Evolutionary conservation across 37 sponge, comb jelly and placozoan species (phyloP).

Genomic region (Beroe forskalii): DNA sequence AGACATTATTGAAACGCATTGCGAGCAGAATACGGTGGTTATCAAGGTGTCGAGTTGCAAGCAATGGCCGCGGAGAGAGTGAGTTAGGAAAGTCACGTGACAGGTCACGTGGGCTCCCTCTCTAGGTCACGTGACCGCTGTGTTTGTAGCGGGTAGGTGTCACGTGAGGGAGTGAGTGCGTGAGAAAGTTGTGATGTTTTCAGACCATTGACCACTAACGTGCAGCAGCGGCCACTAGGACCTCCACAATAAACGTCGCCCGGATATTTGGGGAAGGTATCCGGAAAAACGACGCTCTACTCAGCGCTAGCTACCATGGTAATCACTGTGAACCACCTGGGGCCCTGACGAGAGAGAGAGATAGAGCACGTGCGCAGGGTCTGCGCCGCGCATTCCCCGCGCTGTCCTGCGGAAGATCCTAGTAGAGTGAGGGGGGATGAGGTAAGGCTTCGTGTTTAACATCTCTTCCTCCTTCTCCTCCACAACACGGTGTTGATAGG

Average conservation of each 20-base stretch:
- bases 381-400: too few relatives aligned
- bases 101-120: not conserved
- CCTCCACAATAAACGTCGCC: not conserved
- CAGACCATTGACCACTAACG: not conserved
- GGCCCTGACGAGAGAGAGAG: not conserved
- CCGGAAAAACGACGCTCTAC: not conserved
- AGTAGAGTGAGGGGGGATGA: too few relatives aligned
- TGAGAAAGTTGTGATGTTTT: not conserved
- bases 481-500: not conserved
- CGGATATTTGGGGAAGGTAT: not conserved
- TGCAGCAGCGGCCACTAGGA: not conserved
- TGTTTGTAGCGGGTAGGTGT: not conserved
- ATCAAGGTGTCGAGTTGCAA: constrained; percentile 63
- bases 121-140: not conserved
- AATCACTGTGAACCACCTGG: not conserved
- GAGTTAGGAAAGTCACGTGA: not conserved
- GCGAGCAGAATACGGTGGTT: constrained; percentile 11
- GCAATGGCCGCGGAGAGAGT: constrained; percentile 23
- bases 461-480: too few relatives aligned
- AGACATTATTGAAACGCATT: constrained; percentile 29
- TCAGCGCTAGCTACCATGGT: not conserved
- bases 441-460: not conserved
- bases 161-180: not conserved
- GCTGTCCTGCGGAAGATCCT: not conserved
- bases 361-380: not conserved